Base-by-base conservation (phyloP, 2,888 invertebrate species). In the Chloroclystis v-ata region DNA sequence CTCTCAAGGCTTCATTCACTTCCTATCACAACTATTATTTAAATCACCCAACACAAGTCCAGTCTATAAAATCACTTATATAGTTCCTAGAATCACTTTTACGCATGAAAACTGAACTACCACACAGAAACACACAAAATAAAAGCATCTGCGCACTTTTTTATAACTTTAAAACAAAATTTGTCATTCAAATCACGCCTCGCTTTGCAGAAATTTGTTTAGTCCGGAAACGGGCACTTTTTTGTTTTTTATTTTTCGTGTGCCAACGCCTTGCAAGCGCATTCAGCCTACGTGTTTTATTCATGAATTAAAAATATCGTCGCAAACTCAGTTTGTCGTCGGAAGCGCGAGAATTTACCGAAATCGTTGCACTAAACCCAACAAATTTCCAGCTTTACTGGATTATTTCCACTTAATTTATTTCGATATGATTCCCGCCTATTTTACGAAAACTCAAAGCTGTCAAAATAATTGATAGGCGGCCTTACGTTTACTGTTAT, bases 221-320 rank as follows among this genome's bases (percentile, higher is more conserved):
- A 63, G 60, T 65, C 77, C 80, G 78, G 78, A 79, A 79, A 67
- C 70, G 60, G 66, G 57, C 59, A 57, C 68, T 61, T 68, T 72
- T 70, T 57, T 56, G 26, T 51, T 43, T 53, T 59, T 62, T 54
- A 45, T 49, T 43, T 49, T 37, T 32, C 49, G 32, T 43, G 43
- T 59, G 58, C 55, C 62, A 54, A 60, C 66, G 61, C 59, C 56
- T 48, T 69, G 69, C 69, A 67, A 57, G 42, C 64, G 69, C 71
- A 73, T 72, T 68, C 67, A 55, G 65, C 57, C 56, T 63, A 54
- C 48, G 57, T 54, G 59, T 68, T 70, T 65, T 72, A 73, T 75
- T 80, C 77, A 78, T 80, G 78, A 78, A 78, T 79, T 79, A 79
- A 78, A 81, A 78, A 80, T 80, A 81, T 74, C 72, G 69, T 74